A percentile compares a stretch with the other conserved stretches of the same genome.
Evolutionary conservation across 2,888 invertebrate genomes (phyloP).

Genomic region (Andrena fulva): DNA sequence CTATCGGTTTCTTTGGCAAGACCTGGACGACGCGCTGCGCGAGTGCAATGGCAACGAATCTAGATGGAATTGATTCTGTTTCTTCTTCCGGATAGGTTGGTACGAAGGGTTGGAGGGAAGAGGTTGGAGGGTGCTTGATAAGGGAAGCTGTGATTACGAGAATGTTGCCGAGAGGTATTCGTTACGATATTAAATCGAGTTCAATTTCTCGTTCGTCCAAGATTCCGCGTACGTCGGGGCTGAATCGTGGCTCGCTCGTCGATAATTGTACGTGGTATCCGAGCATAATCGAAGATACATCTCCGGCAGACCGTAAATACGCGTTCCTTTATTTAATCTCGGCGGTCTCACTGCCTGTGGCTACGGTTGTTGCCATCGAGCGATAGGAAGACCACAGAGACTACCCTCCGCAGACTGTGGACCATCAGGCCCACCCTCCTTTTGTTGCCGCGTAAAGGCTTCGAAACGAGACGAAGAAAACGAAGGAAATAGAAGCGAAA

Average conservation of each 20-base stretch:
- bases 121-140: too few species aligned
- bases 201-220: background rate
- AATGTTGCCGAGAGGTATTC: too few species aligned
- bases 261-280: background rate
- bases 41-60: background rate
- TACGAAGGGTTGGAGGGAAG: too few species aligned
- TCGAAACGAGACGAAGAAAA: background rate
- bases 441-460: constrained; percentile 11
- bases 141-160: too few species aligned
- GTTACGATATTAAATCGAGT: background rate
- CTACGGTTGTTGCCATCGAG: background rate
- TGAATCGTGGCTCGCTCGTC: background rate
- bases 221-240: background rate
- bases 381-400: constrained; percentile 5
- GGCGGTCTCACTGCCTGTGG: background rate
- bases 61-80: constrained; percentile 7
- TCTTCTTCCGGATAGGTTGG: too few species aligned
- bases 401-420: constrained; percentile 22
- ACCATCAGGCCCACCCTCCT: background rate
- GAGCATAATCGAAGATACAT: constrained; percentile 12
- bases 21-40: background rate
- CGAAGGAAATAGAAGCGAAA: background rate
- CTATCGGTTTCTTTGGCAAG: constrained; percentile 18
- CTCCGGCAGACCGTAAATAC: constrained; percentile 11
- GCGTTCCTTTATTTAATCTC: constrained; percentile 26